Evolutionary conservation across 2,113 vertebrate species (phyloP).

Genomic region (Stigmatopora nigra): DNA sequence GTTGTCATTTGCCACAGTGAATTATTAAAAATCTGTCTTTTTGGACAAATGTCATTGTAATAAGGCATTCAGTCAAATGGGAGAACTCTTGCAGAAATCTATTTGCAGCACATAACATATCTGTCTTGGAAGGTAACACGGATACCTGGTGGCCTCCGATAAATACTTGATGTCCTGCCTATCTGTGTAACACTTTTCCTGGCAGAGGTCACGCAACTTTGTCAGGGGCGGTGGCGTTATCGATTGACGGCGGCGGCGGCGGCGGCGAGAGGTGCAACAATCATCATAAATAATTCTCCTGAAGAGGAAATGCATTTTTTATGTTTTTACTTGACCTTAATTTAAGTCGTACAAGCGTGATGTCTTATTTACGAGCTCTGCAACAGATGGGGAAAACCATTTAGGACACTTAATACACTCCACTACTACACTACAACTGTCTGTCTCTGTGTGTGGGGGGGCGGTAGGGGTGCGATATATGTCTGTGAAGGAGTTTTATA

Average conservation of each 20-base stretch:
- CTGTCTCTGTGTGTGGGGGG: not conserved
- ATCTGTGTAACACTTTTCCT: constrained; percentile 5
- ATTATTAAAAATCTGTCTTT: too few relatives aligned
- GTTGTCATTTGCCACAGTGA: too few relatives aligned
- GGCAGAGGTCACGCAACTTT: constrained; percentile 35
- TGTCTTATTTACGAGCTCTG: constrained; percentile 60
- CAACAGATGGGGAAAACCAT: constrained; percentile 56
- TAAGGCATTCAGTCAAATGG: constrained; percentile 74
- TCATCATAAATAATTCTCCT: constrained; percentile 64
- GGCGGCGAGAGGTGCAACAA: constrained; percentile 44
- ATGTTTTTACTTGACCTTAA: constrained; percentile 66
- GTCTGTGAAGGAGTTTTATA: not conserved
- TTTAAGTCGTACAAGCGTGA: constrained; percentile 56
- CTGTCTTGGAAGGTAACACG: not conserved
- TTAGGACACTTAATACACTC: constrained; percentile 8
- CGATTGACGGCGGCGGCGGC: constrained; percentile 50
- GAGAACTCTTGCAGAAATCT: not conserved
- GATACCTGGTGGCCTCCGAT: constrained; percentile 37
- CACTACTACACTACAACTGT: not conserved
- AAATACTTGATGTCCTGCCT: constrained; percentile 62
- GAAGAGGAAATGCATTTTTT: constrained; percentile 61
- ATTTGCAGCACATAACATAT: not conserved
- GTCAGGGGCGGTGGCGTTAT: constrained; percentile 57
- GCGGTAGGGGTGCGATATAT: too few relatives aligned
- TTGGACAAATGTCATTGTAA: not conserved